Evolutionary conservation across 1,140 invertebrate species (phyloP).

Genomic region (Paralvinella palmiformis): DNA sequence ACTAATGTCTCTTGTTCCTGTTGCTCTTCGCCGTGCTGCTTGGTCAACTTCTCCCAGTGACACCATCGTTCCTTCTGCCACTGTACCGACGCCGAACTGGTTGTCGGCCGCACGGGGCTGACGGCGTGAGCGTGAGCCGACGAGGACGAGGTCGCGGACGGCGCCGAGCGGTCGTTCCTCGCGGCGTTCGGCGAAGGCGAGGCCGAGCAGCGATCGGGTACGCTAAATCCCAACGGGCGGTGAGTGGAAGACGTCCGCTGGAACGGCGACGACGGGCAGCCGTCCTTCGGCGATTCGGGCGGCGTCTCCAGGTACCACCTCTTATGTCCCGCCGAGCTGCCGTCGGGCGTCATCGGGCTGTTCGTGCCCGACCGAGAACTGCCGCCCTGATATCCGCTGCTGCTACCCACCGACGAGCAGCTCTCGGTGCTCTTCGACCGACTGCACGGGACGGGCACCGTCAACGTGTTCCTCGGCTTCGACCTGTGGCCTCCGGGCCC

Average conservation of each 20-base stretch:
- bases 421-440: background rate
- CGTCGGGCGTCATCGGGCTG: background rate
- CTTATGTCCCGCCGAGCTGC: background rate
- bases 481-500: too few species aligned
- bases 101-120: background rate
- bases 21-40: constrained; percentile 1
- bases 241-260: constrained; percentile 12
- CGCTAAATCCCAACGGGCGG: background rate
- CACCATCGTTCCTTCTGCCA: constrained; percentile 28
- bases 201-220: background rate
- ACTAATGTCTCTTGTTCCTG: constrained; percentile 11
- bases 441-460: background rate
- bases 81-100: background rate
- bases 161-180: background rate
- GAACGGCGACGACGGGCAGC: background rate
- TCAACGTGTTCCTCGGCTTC: constrained; percentile 3
- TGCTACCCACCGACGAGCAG: background rate
- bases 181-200: background rate
- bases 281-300: constrained; percentile 2
- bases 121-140: background rate
- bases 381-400: constrained; percentile 2
- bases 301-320: constrained; percentile 5
- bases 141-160: background rate
- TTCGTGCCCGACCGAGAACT: constrained; percentile 4
- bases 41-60: constrained; percentile 6